Conservation (phyloP, 2,113 vertebrate genomes). For the Gasterosteus nipponicus region DNA sequence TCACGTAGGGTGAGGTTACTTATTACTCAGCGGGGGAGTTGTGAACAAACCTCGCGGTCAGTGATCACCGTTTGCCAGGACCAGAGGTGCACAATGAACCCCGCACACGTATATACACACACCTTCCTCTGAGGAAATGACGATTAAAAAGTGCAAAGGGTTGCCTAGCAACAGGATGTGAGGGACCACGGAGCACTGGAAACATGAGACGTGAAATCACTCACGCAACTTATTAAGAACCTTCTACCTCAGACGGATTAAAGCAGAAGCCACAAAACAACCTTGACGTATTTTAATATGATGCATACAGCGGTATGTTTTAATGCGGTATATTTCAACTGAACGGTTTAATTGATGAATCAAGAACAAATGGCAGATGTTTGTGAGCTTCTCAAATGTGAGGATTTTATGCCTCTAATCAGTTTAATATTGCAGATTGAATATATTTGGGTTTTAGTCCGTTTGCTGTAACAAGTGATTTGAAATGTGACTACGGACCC, state of each 20-base stretch:
- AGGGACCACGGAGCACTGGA: constrained; percentile 33
- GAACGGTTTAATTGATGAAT: background rate
- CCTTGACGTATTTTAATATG: background rate
- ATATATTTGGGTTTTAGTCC: background rate
- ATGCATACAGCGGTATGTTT: background rate
- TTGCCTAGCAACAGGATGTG: constrained; percentile 78
- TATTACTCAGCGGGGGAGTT: constrained; percentile 40
- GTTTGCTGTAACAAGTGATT: background rate
- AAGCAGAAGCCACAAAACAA: background rate
- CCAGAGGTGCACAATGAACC: constrained; percentile 45
- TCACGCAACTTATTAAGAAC: constrained; percentile 23
- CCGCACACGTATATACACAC: background rate
- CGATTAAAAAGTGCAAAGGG: constrained; percentile 59
- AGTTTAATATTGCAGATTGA: background rate
- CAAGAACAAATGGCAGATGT: background rate
- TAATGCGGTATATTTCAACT: background rate
- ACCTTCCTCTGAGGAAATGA: constrained; percentile 14
- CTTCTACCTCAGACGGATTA: constrained; percentile 16
- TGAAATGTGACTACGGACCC: background rate
- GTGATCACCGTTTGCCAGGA: constrained; percentile 10
- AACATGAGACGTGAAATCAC: constrained; percentile 17
- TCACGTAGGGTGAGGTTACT: constrained; percentile 53
- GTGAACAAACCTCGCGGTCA: constrained; percentile 11
- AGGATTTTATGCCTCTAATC: background rate
- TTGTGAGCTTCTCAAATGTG: background rate